A percentile compares a stretch with the other conserved stretches of the same genome.
phyloP scores from a whole-genome alignment of 2,113 vertebrate genomes.

The Platycercus adscitus region DNA sequence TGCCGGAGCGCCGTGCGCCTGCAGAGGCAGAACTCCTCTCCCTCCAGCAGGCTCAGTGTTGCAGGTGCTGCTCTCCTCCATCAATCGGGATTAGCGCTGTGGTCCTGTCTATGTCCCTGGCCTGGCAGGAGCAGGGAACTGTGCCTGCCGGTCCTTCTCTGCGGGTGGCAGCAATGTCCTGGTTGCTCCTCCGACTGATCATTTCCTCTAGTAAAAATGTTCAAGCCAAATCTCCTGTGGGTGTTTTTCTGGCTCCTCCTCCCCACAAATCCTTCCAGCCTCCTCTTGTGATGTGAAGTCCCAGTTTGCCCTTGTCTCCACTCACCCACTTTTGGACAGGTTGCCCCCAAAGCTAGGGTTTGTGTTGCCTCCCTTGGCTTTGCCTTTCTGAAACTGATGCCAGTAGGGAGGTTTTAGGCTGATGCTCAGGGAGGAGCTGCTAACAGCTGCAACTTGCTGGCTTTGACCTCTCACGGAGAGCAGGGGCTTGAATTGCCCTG shows the following conservation, averaged over 20 bases:
- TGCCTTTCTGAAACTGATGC: not conserved
- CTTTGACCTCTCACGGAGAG: not conserved
- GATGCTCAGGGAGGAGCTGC: not conserved
- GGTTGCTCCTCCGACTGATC: not conserved
- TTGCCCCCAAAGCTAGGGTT: not conserved
- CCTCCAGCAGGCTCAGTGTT: rapidly evolving
- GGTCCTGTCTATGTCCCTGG: not conserved
- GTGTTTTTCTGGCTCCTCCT: not conserved
- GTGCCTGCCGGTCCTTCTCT: not conserved
- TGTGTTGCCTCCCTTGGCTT: not conserved
- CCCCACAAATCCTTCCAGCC: not conserved
- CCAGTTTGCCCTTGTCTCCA: not conserved
- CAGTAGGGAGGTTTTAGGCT: not conserved
- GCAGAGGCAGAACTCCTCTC: not conserved
- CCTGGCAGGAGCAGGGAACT: not conserved
- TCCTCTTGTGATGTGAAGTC: not conserved
- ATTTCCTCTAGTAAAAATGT: not conserved
- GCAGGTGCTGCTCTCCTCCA: not conserved
- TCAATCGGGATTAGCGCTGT: not conserved
- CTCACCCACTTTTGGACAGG: not conserved
- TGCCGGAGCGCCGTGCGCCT: not conserved
- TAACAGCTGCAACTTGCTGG: not conserved
- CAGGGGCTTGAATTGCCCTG: not conserved
- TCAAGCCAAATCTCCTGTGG: not conserved
- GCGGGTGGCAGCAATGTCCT: not conserved